A percentile compares a stretch with the other conserved stretches of the same genome.
Evolutionary conservation across 2,113 vertebrate genomes (phyloP).

Genomic region (Globicephala melas): DNA sequence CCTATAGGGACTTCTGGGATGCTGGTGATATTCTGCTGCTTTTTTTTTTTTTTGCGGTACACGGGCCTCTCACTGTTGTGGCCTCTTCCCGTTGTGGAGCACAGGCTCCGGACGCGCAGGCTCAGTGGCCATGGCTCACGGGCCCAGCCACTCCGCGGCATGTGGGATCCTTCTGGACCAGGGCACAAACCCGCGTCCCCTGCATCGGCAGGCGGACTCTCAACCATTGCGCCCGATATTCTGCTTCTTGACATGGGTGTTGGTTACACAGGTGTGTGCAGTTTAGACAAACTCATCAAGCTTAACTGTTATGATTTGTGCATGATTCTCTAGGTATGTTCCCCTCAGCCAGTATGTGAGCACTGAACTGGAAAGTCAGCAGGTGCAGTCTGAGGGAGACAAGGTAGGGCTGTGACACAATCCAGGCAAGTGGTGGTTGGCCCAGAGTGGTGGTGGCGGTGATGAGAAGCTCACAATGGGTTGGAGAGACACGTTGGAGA

Average conservation of each 20-base stretch:
- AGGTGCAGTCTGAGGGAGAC: neutral
- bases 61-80: too few relatives aligned
- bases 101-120: too few relatives aligned
- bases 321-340: rapidly evolving
- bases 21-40: neutral
- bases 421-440: neutral
- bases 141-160: too few relatives aligned
- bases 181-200: too few relatives aligned
- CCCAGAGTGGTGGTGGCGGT: rapidly evolving
- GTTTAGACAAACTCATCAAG: neutral
- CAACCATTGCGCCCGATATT: too few relatives aligned
- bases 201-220: too few relatives aligned
- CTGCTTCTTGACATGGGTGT: neutral
- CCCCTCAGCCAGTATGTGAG: neutral
- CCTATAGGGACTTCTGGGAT: rapidly evolving
- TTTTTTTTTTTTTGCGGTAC: neutral
- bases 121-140: too few relatives aligned
- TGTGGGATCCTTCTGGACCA: too few relatives aligned
- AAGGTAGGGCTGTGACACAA: neutral
- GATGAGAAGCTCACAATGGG: neutral
- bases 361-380: neutral
- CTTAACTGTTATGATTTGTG: neutral
- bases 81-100: too few relatives aligned
- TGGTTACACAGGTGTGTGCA: neutral
- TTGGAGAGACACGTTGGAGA: neutral